These are phyloP conservation scores for Papilio polyxenes DNA, from an alignment of 1,140 invertebrate genomes.

Conservation along the genomic window DNA sequence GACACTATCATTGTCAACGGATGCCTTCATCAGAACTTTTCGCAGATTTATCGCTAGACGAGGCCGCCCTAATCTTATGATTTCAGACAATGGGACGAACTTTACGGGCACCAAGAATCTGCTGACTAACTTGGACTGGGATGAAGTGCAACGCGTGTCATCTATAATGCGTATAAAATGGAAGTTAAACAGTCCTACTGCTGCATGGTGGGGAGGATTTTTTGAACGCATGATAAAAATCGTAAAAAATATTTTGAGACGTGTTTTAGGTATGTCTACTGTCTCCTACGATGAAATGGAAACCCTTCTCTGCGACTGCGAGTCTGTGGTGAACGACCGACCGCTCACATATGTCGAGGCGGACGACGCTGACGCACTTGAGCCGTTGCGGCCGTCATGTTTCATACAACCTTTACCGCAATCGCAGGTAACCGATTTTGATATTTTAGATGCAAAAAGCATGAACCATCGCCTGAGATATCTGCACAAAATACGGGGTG, in stretches of 20 bases:
- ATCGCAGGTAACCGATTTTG: not conserved
- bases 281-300: constrained; percentile 6
- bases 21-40: constrained; percentile 35
- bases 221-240: constrained; percentile 37
- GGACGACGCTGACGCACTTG: not conserved
- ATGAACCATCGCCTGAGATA: not conserved
- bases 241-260: constrained; percentile 30
- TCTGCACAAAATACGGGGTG: not conserved
- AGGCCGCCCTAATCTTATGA: not conserved
- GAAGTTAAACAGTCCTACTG: constrained; percentile 36
- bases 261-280: constrained; percentile 13
- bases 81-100: not conserved
- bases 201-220: constrained; percentile 39
- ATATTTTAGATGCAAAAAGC: not conserved
- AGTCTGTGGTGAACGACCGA: too few relatives aligned
- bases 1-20: constrained; percentile 32
- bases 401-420: not conserved
- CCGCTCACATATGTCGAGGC: not conserved
- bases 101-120: not conserved
- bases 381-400: not conserved
- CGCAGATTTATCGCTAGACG: not conserved
- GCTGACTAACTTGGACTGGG: not conserved
- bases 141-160: not conserved
- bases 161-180: constrained; percentile 19
- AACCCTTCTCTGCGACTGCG: not conserved